A percentile compares a stretch with the other conserved stretches of the same genome.
phyloP scores from a whole-genome alignment of 2,797 vertebrate genomes.

The Gymnothorax reevesii region DNA sequence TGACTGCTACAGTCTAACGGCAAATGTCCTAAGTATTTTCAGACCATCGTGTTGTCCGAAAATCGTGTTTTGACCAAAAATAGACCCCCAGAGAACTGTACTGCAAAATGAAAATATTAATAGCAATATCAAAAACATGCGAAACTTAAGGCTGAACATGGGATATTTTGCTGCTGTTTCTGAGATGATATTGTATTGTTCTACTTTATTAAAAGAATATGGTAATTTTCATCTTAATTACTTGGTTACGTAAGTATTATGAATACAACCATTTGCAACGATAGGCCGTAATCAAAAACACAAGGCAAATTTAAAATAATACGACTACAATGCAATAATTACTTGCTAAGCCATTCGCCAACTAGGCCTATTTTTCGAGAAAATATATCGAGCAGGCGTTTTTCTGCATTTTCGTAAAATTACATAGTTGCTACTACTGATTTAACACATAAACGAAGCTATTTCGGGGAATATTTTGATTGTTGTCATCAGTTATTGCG shows the following conservation, averaged over 20 bases:
- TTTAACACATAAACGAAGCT: not conserved
- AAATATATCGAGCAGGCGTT: not conserved
- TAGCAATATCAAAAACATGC: not conserved
- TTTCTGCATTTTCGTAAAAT: not conserved
- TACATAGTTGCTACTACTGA: not conserved
- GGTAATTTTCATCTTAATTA: not conserved
- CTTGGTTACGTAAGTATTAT: not conserved
- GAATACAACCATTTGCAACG: constrained; percentile 6
- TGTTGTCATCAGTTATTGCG: not conserved
- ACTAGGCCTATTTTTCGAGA: not conserved
- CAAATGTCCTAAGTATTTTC: constrained; percentile 24
- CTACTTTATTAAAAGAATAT: not conserved
- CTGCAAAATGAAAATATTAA: not conserved
- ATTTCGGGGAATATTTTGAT: not conserved
- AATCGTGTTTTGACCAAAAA: constrained; percentile 1
- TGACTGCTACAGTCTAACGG: not conserved
- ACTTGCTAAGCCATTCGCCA: not conserved
- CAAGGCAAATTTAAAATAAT: not conserved
- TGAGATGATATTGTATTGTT: not conserved
- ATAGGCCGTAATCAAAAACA: constrained; percentile 23
- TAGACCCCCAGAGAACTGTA: constrained; percentile 9
- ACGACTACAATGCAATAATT: not conserved
- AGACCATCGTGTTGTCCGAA: constrained; percentile 35
- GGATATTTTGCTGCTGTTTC: not conserved
- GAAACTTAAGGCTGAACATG: not conserved